Base-by-base conservation (phyloP, 64 coral and sea anemone species). In the Actinia equina region DNA sequence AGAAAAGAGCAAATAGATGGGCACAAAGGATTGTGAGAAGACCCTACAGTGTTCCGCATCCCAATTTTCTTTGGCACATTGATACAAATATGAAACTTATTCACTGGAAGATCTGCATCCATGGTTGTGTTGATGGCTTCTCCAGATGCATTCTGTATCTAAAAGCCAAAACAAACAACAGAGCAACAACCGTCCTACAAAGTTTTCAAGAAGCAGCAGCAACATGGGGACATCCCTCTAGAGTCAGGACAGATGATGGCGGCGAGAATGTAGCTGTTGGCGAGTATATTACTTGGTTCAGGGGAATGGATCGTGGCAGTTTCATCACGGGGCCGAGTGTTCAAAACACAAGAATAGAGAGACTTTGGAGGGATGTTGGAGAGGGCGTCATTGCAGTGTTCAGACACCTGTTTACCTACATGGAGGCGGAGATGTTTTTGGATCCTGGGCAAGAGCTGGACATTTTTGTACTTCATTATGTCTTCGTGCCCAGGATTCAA, bases 31-130 rank as follows among this genome's bases (percentile, higher is more conserved):
- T 92, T 52, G 74, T 89, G 27, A 82, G 87, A 71, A 69, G 89
- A 44, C 89, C 87, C 41, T 95, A 95, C 82, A 92, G 62, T 86
- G 90, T 95, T 44, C 94, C 94, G 20, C 92, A 83, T 13, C 90
- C 90, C 14, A 95, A 92, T 20, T 92, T 83, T 60, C 83, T 92
- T 12, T 95, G 90, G 94, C 94, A 95, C 43, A 84, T 89, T 77
- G 94, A 95, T 89, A 86, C 90, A 17, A 60, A 80, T 9, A 81
- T 89, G 59, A 93, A 89, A 82, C 59, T 93, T 27, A 93, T 89
- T 15, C 64, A 65, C 45, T 93, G n/a, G 79, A 84, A 16, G 53
- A 43, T 93, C 20, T 84, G 88, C 43, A 88, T 77, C 43, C 87
- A 93, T 85, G 83, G 69, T 74, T 89, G 87, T 56, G 79, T 82